Percentiles rank a stretch among this genome's conserved stretches.
Evolutionary conservation across 2,888 invertebrate species (phyloP).

Genomic region (Aethes cnicana): DNA sequence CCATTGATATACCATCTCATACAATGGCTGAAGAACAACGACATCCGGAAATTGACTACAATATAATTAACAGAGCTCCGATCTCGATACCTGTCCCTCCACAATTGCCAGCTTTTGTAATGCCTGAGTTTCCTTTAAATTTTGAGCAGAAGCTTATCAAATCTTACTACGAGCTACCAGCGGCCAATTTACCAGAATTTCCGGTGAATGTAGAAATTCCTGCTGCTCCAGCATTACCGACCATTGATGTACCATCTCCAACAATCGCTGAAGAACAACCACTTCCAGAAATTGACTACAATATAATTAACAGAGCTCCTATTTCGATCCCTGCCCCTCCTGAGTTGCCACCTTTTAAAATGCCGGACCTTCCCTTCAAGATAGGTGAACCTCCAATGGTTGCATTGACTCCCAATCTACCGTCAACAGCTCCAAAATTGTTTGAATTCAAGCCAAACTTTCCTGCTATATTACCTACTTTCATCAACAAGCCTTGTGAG

Average conservation of each 20-base stretch:
- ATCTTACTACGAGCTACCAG: not conserved
- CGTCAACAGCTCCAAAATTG: too few species aligned
- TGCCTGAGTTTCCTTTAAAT: constrained; percentile 34
- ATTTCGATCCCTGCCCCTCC: constrained; percentile 1
- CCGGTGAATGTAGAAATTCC: too few species aligned
- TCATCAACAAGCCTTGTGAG: constrained; percentile 5
- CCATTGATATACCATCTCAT: not conserved
- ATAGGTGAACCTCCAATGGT: too few species aligned
- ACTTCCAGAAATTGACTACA: not conserved
- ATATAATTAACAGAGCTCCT: too few species aligned
- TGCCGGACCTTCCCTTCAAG: too few species aligned
- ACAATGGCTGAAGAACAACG: not conserved
- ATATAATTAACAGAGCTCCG: too few species aligned
- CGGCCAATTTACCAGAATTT: not conserved
- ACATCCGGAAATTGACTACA: not conserved
- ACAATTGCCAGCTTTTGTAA: constrained; percentile 35
- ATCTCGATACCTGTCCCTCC: constrained; percentile 35
- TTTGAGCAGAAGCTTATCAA: not conserved
- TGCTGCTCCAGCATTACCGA: too few species aligned
- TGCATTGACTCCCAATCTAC: too few species aligned
- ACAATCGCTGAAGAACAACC: too few species aligned
- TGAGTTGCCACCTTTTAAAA: constrained; percentile 6
- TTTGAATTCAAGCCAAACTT: too few species aligned
- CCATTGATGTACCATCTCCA: too few species aligned
- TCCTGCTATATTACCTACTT: too few species aligned